Evolutionary conservation across 2,113 vertebrate species (phyloP).

Genomic region (Aspiorhynchus laticeps): DNA sequence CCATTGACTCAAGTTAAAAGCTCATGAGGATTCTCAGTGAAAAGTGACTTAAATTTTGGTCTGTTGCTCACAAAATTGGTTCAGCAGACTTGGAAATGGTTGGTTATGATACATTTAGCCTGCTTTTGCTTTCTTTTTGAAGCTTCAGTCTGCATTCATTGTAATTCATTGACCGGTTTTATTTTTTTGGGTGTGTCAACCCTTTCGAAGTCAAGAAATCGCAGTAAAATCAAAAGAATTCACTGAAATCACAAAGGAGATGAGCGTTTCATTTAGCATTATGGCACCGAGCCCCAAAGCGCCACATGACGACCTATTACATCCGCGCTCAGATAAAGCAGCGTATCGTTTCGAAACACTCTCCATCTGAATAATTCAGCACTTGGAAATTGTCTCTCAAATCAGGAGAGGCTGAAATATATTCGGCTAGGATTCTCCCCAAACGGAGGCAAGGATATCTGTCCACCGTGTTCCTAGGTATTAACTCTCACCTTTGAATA

Average conservation of each 20-base stretch:
- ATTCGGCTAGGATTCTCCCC: slow-evolving; percentile 39
- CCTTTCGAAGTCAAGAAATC: neutral
- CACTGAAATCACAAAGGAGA: neutral
- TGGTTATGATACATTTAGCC: neutral
- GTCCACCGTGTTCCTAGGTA: slow-evolving; percentile 61
- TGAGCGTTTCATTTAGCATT: slow-evolving; percentile 4
- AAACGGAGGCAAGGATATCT: slow-evolving; percentile 43
- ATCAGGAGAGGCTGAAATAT: slow-evolving; percentile 61
- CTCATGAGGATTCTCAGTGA: neutral
- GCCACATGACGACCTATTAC: slow-evolving; percentile 50
- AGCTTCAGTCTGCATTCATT: neutral
- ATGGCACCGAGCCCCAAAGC: slow-evolving; percentile 4
- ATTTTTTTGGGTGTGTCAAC: neutral
- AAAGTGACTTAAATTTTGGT: neutral
- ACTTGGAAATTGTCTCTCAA: slow-evolving; percentile 54
- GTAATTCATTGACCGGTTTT: neutral
- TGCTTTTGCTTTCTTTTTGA: neutral
- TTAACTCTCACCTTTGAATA: slow-evolving; percentile 66
- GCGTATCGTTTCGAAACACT: slow-evolving; percentile 58
- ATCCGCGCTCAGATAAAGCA: slow-evolving; percentile 46
- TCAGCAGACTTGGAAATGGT: neutral
- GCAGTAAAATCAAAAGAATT: slow-evolving; percentile 21
- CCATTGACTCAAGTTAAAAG: neutral
- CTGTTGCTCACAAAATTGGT: neutral
- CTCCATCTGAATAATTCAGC: slow-evolving; percentile 63